phyloP scores from a whole-genome alignment of 2,113 vertebrate genomes.

The Cynopterus brachyotis region DNA sequence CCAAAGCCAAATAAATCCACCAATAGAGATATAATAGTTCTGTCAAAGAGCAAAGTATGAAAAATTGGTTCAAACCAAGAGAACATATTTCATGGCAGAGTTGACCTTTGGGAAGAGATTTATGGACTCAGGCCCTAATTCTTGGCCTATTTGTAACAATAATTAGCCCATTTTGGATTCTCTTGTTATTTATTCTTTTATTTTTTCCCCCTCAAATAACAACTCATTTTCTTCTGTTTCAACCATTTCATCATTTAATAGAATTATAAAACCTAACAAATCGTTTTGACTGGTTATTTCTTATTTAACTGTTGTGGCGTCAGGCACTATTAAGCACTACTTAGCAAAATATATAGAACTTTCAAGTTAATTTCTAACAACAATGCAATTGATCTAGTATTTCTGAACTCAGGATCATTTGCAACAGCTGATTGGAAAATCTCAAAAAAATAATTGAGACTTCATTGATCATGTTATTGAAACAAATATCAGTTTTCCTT shows the following conservation, averaged over 20 bases:
- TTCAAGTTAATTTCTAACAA: background rate
- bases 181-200: background rate
- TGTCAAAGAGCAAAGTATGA: background rate
- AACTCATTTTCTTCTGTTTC: background rate
- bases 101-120: background rate
- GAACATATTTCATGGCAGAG: background rate
- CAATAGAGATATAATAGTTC: background rate
- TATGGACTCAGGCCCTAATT: background rate
- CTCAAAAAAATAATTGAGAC: background rate
- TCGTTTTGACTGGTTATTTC: background rate
- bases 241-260: background rate
- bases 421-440: background rate
- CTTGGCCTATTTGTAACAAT: background rate
- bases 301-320: background rate
- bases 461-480: background rate
- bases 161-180: background rate
- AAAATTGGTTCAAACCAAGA: background rate
- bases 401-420: background rate
- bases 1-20: background rate
- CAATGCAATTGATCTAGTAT: background rate
- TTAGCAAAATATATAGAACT: background rate
- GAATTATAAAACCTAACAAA: background rate
- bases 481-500: background rate
- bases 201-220: background rate
- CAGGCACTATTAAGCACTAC: background rate